Conservation (phyloP, 2,797 vertebrate genomes). For the Danio jaintianensis region DNA sequence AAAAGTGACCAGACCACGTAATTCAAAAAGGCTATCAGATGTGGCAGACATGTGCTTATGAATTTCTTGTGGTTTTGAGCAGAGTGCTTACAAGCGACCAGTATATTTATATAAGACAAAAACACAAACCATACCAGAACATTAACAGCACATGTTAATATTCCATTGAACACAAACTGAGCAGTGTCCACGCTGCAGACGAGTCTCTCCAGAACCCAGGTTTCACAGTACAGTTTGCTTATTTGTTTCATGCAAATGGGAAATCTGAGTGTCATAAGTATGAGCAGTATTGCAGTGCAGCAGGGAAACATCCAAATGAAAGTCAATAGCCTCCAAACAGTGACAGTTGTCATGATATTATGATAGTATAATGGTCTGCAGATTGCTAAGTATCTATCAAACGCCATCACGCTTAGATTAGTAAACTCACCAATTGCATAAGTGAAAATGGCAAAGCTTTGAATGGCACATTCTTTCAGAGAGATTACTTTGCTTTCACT, state of each 20-base stretch:
- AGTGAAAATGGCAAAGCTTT: constrained; percentile 49
- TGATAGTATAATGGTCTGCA: constrained; percentile 73
- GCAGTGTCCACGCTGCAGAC: constrained; percentile 15
- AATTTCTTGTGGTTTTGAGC: constrained; percentile 40
- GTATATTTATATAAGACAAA: constrained; percentile 41
- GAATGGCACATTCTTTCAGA: constrained; percentile 4
- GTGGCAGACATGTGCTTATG: constrained; percentile 42
- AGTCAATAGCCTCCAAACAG: constrained; percentile 36
- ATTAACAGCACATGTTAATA: constrained; percentile 8
- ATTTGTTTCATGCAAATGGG: constrained; percentile 40
- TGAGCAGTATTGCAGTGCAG: constrained; percentile 18
- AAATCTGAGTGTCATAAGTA: constrained; percentile 37
- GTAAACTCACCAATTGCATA: constrained; percentile 63
- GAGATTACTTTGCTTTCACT: constrained; percentile 39
- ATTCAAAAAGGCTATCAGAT: constrained; percentile 40
- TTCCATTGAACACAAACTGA: constrained; percentile 36
- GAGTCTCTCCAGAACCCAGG: constrained; percentile 34
- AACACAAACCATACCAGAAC: constrained; percentile 38
- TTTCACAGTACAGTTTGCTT: constrained; percentile 48
- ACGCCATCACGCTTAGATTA: constrained; percentile 73
- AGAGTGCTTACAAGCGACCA: constrained; percentile 36
- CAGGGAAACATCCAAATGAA: constrained; percentile 52
- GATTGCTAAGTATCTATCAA: constrained; percentile 74
- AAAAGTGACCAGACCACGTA: constrained; percentile 34
- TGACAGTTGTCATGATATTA: constrained; percentile 48